phyloP scores from a whole-genome alignment of 2,888 invertebrate species.

The Gerris lacustris region DNA sequence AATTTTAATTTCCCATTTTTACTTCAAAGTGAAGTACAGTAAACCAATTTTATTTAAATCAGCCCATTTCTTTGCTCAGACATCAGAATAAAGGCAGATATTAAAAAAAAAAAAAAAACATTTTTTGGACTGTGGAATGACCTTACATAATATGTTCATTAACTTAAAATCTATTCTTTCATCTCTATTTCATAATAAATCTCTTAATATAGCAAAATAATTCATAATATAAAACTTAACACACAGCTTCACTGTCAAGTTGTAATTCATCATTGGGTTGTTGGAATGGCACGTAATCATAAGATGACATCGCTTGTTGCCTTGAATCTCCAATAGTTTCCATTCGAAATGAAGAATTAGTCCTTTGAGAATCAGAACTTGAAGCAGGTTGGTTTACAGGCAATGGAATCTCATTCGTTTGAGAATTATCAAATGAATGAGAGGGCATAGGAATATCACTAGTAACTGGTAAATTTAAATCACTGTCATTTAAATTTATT shows the following conservation, averaged over 20 bases:
- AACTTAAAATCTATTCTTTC: no score
- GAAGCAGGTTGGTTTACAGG: neutral
- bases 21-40: no score
- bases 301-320: neutral
- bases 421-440: neutral
- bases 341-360: neutral
- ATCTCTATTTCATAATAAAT: no score
- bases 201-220: no score
- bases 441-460: neutral
- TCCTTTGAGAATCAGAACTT: neutral
- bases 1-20: no score
- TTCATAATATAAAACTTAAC: neutral
- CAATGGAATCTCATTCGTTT: neutral
- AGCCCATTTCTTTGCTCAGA: no score
- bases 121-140: no score
- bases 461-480: neutral
- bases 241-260: neutral
- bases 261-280: neutral
- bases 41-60: no score
- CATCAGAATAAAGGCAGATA: no score
- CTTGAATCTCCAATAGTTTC: neutral
- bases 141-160: no score
- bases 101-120: no score
- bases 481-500: neutral
- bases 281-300: neutral